These are phyloP conservation scores for Heliconius aoede DNA, from an alignment of 2,888 invertebrate species.

Conservation along the genomic window DNA sequence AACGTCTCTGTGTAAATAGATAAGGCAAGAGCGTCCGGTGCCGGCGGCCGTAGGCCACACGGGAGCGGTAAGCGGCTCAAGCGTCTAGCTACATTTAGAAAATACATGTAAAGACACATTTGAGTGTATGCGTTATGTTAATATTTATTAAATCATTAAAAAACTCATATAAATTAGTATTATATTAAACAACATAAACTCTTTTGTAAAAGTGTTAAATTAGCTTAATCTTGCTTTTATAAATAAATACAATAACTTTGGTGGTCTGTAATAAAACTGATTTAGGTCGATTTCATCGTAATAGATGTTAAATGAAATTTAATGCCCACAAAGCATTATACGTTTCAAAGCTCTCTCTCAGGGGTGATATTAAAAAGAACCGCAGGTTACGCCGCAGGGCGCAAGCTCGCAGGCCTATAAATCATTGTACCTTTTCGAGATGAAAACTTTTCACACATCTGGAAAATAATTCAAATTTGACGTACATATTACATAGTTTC, in stretches of 20 bases:
- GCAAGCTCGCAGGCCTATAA: slow-evolving; percentile 42
- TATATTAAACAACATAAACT: neutral
- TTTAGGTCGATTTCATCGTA: slow-evolving; percentile 27
- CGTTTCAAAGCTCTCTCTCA: slow-evolving; percentile 42
- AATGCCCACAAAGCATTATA: slow-evolving; percentile 39
- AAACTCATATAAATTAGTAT: neutral
- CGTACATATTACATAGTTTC: neutral
- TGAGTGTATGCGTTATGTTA: neutral
- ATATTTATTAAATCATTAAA: neutral
- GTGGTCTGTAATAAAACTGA: slow-evolving; percentile 21
- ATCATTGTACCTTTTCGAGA: slow-evolving; percentile 43
- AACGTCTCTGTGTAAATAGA: slow-evolving; percentile 68
- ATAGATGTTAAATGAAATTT: slow-evolving; percentile 36
- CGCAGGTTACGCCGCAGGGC: slow-evolving; percentile 41
- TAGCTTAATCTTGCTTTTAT: slow-evolving; percentile 8
- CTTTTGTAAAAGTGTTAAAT: slow-evolving; percentile 1
- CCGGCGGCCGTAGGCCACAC: slow-evolving; percentile 57
- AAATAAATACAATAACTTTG: slow-evolving; percentile 15
- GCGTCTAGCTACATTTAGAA: slow-evolving; percentile 48
- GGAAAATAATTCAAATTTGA: slow-evolving; percentile 41
- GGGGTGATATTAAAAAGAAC: slow-evolving; percentile 46
- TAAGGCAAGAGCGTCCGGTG: slow-evolving; percentile 56
- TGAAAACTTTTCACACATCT: slow-evolving; percentile 44
- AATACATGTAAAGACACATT: slow-evolving; percentile 22
- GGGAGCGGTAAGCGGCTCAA: slow-evolving; percentile 70